Evolutionary conservation across 2,113 vertebrate species (phyloP).

Genomic region (Lepisosteus oculatus): DNA sequence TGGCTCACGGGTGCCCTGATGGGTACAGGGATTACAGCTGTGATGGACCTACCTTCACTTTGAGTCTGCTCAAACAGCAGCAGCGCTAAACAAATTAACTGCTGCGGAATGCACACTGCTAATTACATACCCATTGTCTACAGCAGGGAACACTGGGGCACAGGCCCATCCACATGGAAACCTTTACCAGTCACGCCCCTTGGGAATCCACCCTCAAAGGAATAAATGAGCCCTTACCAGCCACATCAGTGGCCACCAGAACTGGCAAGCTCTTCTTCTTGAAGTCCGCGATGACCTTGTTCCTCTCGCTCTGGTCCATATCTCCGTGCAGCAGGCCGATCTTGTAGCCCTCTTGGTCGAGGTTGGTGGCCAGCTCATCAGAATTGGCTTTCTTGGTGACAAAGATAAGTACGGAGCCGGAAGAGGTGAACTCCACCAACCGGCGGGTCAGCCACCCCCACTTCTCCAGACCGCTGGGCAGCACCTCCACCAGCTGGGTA

Average conservation of each 20-base stretch:
- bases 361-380: slow-evolving; percentile 89
- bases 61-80: no score
- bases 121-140: not conserved
- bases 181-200: no score
- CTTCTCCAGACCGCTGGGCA: slow-evolving; percentile 79
- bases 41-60: no score
- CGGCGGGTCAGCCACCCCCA: slow-evolving; percentile 91
- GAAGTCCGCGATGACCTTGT: slow-evolving; percentile 96
- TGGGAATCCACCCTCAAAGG: no score
- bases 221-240: slow-evolving; percentile 66
- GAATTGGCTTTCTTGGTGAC: slow-evolving; percentile 95
- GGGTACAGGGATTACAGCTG: no score
- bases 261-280: slow-evolving; percentile 92
- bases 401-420: slow-evolving; percentile 91
- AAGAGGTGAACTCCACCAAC: slow-evolving; percentile 92
- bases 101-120: no score
- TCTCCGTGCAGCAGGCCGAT: slow-evolving; percentile 93
- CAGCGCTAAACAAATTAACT: no score
- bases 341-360: slow-evolving; percentile 87
- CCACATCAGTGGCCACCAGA: slow-evolving; percentile 94
- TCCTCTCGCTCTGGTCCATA: slow-evolving; percentile 99
- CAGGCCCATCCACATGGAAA: no score
- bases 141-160: not conserved
- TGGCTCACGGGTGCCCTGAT: no score
- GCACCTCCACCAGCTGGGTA: slow-evolving; percentile 92